These are phyloP conservation scores for Pangasius larnaudii DNA, from an alignment of 2,797 vertebrate species.

Conservation along the genomic window DNA sequence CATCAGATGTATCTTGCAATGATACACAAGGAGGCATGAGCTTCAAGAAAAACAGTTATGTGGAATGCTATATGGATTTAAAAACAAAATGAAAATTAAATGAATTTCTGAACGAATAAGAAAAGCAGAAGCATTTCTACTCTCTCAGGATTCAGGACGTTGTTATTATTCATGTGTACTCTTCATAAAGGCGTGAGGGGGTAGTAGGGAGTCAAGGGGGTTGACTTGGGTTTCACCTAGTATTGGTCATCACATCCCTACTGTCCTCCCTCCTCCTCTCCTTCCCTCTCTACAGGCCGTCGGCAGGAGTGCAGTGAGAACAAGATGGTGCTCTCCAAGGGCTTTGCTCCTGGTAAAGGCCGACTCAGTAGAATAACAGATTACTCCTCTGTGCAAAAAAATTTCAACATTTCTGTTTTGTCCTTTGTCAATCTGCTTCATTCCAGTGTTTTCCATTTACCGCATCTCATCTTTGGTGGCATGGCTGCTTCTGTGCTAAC, in stretches of 20 bases:
- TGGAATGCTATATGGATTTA: background rate
- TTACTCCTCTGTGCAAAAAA: slow-evolving; percentile 40
- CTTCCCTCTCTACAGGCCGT: slow-evolving; percentile 71
- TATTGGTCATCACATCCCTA: slow-evolving; percentile 56
- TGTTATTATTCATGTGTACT: background rate
- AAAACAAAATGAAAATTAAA: background rate
- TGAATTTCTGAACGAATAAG: background rate
- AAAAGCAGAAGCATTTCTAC: background rate
- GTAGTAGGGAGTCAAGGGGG: background rate
- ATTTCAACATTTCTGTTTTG: slow-evolving; percentile 21
- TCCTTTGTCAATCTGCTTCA: slow-evolving; percentile 43
- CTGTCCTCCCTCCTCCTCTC: slow-evolving; percentile 45
- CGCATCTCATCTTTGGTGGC: slow-evolving; percentile 35
- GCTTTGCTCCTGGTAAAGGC: slow-evolving; percentile 78
- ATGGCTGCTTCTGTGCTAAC: slow-evolving; percentile 41
- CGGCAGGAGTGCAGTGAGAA: slow-evolving; percentile 80
- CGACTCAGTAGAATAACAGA: slow-evolving; percentile 45
- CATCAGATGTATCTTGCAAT: background rate
- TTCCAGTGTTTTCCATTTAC: slow-evolving; percentile 48
- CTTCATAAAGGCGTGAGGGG: background rate
- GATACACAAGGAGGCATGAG: background rate
- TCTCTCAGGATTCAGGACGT: background rate
- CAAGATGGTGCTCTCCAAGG: slow-evolving; percentile 77
- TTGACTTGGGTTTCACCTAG: slow-evolving; percentile 25
- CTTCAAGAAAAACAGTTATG: background rate